These are phyloP conservation scores for Zosterops pallidus DNA, from an alignment of 2,113 vertebrate species.

Conservation along the genomic window DNA sequence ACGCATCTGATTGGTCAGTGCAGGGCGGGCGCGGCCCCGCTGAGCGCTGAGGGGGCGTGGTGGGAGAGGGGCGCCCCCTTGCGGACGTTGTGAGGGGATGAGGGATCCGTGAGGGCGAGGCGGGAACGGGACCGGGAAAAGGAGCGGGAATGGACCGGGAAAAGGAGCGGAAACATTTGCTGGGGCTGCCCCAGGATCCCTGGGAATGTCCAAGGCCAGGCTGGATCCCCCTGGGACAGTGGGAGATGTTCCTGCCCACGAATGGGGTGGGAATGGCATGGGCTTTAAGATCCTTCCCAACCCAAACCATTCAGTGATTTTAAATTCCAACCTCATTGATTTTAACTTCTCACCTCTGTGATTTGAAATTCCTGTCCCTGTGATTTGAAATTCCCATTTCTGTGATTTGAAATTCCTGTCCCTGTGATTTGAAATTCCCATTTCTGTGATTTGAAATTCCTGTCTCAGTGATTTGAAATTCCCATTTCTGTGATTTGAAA, in stretches of 20 bases:
- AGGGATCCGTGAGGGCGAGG: background rate
- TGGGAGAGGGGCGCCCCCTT: fast-evolving
- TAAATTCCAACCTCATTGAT: background rate
- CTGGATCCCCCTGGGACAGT: background rate
- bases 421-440: no score
- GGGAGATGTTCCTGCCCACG: no score
- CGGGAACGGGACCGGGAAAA: background rate
- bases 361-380: no score
- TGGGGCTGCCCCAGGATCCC: no score
- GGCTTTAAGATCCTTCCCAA: no score
- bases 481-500: background rate
- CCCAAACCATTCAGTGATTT: no score
- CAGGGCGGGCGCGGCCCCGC: fast-evolving
- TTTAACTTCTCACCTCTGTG: background rate
- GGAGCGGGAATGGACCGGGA: fast-evolving
- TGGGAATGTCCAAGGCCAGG: background rate
- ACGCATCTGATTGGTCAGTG: background rate
- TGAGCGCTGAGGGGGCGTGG: background rate
- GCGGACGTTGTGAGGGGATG: background rate
- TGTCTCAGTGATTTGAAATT: no score
- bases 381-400: no score
- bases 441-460: no score
- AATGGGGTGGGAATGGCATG: no score
- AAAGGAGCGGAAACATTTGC: fast-evolving
- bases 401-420: no score